Evolutionary conservation across 2,888 invertebrate species (phyloP).

Genomic region (Melolontha melolontha): DNA sequence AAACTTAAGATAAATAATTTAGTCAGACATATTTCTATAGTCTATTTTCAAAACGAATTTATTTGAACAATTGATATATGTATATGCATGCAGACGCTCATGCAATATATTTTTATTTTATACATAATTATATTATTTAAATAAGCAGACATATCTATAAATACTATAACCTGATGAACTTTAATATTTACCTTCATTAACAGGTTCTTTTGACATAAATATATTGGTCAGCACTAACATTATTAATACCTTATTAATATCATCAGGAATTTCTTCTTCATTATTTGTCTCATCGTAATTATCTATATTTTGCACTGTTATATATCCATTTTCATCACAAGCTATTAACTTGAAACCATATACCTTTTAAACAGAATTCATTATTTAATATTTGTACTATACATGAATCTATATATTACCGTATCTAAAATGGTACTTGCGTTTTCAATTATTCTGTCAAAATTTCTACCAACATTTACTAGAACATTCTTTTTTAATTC

Average conservation of each 20-base stretch:
- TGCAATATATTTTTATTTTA: no score
- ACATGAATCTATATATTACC: neutral
- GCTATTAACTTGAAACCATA: constrained; percentile 27
- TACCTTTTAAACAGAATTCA: neutral
- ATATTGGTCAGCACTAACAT: constrained; percentile 21
- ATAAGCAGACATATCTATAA: no score
- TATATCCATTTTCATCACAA: constrained; percentile 22
- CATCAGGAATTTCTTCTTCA: constrained; percentile 2
- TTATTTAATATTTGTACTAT: neutral
- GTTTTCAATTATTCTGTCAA: constrained; percentile 4
- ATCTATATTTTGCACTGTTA: constrained; percentile 26
- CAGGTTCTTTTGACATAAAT: constrained; percentile 25
- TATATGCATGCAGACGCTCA: no score
- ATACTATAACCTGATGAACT: no score
- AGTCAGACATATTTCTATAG: no score
- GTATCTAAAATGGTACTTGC: constrained; percentile 3
- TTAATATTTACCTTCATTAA: constrained; percentile 19
- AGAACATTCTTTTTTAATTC: constrained; percentile 28
- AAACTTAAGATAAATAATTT: no score
- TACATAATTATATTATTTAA: no score
- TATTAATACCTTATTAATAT: constrained; percentile 23
- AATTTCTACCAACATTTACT: constrained; percentile 1
- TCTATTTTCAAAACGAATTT: no score
- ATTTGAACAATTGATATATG: no score
- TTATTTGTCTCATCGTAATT: neutral